Evolutionary conservation across 2,888 invertebrate species (phyloP), one percentile per base, ranked within the genome.

Genomic region (Vanessa cardui): DNA sequence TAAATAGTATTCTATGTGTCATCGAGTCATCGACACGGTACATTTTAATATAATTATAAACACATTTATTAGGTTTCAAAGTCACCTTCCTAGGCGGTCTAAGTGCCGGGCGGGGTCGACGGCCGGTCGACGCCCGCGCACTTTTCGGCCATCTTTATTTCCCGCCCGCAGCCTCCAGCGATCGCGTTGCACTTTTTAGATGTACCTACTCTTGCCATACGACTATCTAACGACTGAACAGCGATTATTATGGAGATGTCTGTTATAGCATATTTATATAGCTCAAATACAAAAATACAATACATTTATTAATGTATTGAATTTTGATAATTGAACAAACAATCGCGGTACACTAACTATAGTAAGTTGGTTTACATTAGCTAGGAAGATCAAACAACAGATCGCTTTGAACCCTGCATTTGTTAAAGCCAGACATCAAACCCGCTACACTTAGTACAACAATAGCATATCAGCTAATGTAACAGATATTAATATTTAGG

Each of bases 161-260:
- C 72, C 69, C 78, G 71, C 65, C 71, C 78, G 77, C 83, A 81
- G 82, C 82, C 82, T 83, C 86, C 79, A 78, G 84, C 83, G 88
- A 89, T 89, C 90, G 90, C 82, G 87, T 87, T 90, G 92, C 92
- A 89, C 87, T 92, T 92, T 92, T 92, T 92, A 92, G 92, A 92
- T 88, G 89, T 90, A 89, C 92, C 92, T 92, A 91, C 92, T 90
- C 84, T 81, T 81, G 84, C 83, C 82, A 82, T 90, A 89, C 83
- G 88, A 89, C 88, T 90, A 91, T 92, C 92, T 92, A 92, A 92
- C 91, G 84, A 84, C 83, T 65, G 86, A 67, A 83, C 81, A 85
- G 72, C 0, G 71, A 21, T 69, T 54, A 49, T 26, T 1, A 68
- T 83, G 76, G 88, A 87, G 86, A 46, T 0, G 75, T 1, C n/a